Evolutionary conservation across 2,888 invertebrate genomes (phyloP).

Genomic region (Hesperia comma): DNA sequence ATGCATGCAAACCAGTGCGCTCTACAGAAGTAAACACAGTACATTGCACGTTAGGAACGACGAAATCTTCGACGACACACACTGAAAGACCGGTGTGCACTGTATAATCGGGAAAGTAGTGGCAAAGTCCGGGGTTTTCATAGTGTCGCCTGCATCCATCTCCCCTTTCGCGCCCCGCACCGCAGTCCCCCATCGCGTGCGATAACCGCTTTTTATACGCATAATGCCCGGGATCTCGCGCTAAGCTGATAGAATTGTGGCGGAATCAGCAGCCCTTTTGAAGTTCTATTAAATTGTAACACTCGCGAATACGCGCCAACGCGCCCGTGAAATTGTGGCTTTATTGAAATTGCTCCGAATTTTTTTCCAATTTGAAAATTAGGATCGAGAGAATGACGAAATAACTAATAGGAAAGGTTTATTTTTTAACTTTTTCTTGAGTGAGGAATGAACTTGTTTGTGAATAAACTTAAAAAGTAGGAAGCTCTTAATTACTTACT

Average conservation of each 20-base stretch:
- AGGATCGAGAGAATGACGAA: slow-evolving; percentile 15
- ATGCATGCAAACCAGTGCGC: slow-evolving; percentile 21
- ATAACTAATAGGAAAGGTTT: background rate
- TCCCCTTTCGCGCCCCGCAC: slow-evolving; percentile 44
- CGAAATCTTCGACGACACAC: slow-evolving; percentile 13
- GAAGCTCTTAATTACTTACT: no score
- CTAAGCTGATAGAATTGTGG: slow-evolving; percentile 84
- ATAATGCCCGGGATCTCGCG: slow-evolving; percentile 79
- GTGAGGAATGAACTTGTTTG: no score
- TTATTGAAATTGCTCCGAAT: slow-evolving; percentile 77
- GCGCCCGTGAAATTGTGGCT: slow-evolving; percentile 80
- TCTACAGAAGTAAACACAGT: slow-evolving; percentile 19
- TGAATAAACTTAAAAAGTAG: no score
- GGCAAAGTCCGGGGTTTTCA: slow-evolving; percentile 45
- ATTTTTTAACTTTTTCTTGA: no score
- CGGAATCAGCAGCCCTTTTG: slow-evolving; percentile 81
- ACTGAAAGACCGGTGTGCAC: slow-evolving; percentile 13
- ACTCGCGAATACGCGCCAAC: slow-evolving; percentile 79
- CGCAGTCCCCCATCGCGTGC: slow-evolving; percentile 48
- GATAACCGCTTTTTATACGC: slow-evolving; percentile 83
- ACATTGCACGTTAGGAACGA: slow-evolving; percentile 34
- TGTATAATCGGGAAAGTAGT: slow-evolving; percentile 12
- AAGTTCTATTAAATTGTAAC: slow-evolving; percentile 83
- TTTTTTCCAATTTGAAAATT: slow-evolving; percentile 53
- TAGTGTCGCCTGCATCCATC: slow-evolving; percentile 53